Evolutionary conservation across 1,140 invertebrate species (phyloP).

Genomic region (Camponotus pennsylvanicus): DNA sequence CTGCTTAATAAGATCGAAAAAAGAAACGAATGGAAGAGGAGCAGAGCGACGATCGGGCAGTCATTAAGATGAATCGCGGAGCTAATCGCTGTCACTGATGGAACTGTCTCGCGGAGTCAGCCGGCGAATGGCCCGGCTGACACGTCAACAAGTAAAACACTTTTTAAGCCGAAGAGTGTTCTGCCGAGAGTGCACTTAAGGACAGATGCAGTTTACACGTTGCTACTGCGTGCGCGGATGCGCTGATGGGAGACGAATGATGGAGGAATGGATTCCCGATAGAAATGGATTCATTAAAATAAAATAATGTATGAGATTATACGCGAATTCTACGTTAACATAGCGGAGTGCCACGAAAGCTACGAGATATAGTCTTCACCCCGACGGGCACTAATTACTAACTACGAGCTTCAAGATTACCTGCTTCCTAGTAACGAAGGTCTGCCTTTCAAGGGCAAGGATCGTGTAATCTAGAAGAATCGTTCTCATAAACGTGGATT

Average conservation of each 20-base stretch:
- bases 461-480: slow-evolving; percentile 65
- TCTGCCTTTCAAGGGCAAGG: slow-evolving; percentile 55
- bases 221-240: slow-evolving; percentile 6
- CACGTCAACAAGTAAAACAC: slow-evolving; percentile 51
- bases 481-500: slow-evolving; percentile 54
- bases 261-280: slow-evolving; percentile 27
- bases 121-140: slow-evolving; percentile 35
- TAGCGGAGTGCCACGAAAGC: neutral
- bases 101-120: slow-evolving; percentile 41
- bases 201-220: slow-evolving; percentile 34
- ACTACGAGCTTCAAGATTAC: slow-evolving; percentile 43
- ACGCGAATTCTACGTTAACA: slow-evolving; percentile 29
- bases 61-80: slow-evolving; percentile 61
- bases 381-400: slow-evolving; percentile 35
- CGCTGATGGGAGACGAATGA: slow-evolving; percentile 4
- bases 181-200: slow-evolving; percentile 43
- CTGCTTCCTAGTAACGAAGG: slow-evolving; percentile 55
- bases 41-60: slow-evolving; percentile 26
- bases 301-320: slow-evolving; percentile 34
- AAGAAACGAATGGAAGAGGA: slow-evolving; percentile 33
- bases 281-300: slow-evolving; percentile 26
- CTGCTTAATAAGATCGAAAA: slow-evolving; percentile 57
- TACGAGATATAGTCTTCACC: slow-evolving; percentile 49
- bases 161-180: slow-evolving; percentile 37
- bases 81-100: slow-evolving; percentile 63